Base-by-base conservation (phyloP, 2,888 invertebrate genomes). In the Dicyrtoma fusca region DNA sequence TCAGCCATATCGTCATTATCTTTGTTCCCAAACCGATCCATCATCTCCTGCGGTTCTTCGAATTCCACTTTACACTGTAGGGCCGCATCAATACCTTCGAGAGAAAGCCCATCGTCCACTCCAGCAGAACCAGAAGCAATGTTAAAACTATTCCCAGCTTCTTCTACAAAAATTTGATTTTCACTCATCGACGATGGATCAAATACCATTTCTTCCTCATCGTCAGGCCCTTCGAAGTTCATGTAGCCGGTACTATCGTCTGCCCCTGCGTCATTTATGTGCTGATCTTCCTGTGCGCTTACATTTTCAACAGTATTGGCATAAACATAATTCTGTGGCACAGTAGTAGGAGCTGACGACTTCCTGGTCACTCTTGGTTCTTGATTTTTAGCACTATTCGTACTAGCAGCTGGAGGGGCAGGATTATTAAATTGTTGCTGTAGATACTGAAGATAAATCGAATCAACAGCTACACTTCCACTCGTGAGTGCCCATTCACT, bases 141-240 rank as follows among this genome's bases (percentile, higher is more conserved):
- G 1, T 14, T 63, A n/a, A 63, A 11, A n/a, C 13, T 17, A 10
- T 45, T 44, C 2, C 44, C 19, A 17, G 64, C 11, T 65, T 53
- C 65, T 19, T 65, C 53, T 3, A 65, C 65, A 53, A 5, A 65
- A 10, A 65, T 65, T 42, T 51, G 26, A 42, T 23, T 53, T 8
- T 51, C 34, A 25, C 34, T 17, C 8, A 65, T 34, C 2, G 53
- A 8, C 8, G 49, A 3, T 17, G 65, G 65, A 34, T 65, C 65
- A 17, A 65, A 65, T 1, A 49, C 51, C 34, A 65, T 19, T 65
- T 65, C 65, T 26, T 65, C 65, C 17, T 65, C 65, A 17, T 23
- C 53, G 8, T 65, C 65, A 8, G 34, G 34, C 8, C 34, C 34
- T 17, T 53, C 49, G 49, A 21, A 64, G 10, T 17, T 17, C 42